A percentile compares a stretch with the other conserved stretches of the same genome.
These are phyloP conservation scores for Drosophila kanapiae DNA, from an alignment of 1,140 invertebrate genomes.

Conservation along the genomic window DNA sequence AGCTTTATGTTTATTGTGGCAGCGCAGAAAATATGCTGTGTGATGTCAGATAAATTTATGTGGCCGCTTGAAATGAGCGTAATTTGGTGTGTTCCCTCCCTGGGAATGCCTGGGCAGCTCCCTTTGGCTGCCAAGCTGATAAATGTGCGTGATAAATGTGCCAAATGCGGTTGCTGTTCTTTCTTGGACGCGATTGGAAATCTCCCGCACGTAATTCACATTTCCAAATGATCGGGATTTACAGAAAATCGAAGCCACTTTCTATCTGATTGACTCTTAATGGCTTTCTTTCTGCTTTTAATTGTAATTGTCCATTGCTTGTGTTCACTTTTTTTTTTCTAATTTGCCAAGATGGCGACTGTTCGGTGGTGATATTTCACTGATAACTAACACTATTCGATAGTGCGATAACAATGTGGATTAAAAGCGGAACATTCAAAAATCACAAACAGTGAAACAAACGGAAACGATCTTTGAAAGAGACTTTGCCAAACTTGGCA, in stretches of 20 bases:
- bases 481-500: no score
- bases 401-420: not conserved
- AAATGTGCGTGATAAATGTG: constrained; percentile 80
- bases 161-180: constrained; percentile 46
- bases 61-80: constrained; percentile 73
- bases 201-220: constrained; percentile 28
- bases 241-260: constrained; percentile 18
- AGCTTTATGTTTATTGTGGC: constrained; percentile 60
- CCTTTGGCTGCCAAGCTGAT: constrained; percentile 78
- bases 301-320: constrained; percentile 18
- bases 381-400: not conserved
- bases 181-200: constrained; percentile 54
- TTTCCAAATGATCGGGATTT: constrained; percentile 26
- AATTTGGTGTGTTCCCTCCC: constrained; percentile 73
- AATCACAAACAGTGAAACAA: not conserved
- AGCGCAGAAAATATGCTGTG: constrained; percentile 34
- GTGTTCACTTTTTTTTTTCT: not conserved
- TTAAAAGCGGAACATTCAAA: not conserved
- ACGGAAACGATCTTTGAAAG: no score
- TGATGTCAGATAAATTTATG: constrained; percentile 80
- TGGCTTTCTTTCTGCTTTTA: constrained; percentile 36
- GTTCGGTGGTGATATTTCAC: not conserved
- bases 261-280: constrained; percentile 27
- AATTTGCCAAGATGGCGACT: not conserved
- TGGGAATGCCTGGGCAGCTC: constrained; percentile 31